A percentile compares a stretch with the other conserved stretches of the same genome.
phyloP scores from a whole-genome alignment of 64 coral and sea anemone genomes.

The Montipora cactus region DNA sequence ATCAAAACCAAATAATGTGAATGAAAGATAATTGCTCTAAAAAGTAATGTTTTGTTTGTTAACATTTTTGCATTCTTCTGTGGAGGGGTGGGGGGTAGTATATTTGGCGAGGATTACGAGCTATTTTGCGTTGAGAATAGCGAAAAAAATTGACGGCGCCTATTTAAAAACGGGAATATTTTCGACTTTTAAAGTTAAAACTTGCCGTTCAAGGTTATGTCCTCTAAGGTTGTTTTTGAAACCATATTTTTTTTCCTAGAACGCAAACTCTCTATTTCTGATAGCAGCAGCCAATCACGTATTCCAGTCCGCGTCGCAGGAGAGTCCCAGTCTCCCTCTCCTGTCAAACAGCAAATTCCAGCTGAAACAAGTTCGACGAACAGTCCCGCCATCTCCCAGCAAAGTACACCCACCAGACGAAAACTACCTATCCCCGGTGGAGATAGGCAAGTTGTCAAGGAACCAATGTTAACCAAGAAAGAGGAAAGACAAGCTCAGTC shows the following conservation, averaged over 20 bases:
- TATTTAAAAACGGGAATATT: background rate
- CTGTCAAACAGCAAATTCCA: background rate
- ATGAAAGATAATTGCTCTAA: too few species aligned
- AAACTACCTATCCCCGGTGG: constrained; percentile 32
- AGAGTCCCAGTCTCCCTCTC: constrained; percentile 29
- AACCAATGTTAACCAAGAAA: background rate
- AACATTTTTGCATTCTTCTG: too few species aligned
- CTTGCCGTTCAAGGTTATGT: too few species aligned
- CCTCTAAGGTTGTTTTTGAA: too few species aligned
- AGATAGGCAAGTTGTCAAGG: constrained; percentile 15
- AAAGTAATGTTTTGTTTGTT: too few species aligned
- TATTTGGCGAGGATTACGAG: too few species aligned
- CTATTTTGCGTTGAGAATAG: too few species aligned
- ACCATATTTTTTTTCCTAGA: background rate
- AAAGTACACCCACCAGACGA: constrained; percentile 21
- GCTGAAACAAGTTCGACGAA: background rate
- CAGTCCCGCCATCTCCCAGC: constrained; percentile 27
- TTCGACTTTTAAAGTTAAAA: too few species aligned
- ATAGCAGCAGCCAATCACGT: background rate
- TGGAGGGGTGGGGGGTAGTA: too few species aligned
- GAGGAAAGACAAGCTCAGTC: background rate
- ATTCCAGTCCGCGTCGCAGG: constrained; percentile 1
- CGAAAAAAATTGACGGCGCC: background rate
- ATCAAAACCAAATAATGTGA: too few species aligned
- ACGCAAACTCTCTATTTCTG: background rate